These are phyloP conservation scores for Nibea albiflora DNA, from an alignment of 2,113 vertebrate species.

Conservation along the genomic window DNA sequence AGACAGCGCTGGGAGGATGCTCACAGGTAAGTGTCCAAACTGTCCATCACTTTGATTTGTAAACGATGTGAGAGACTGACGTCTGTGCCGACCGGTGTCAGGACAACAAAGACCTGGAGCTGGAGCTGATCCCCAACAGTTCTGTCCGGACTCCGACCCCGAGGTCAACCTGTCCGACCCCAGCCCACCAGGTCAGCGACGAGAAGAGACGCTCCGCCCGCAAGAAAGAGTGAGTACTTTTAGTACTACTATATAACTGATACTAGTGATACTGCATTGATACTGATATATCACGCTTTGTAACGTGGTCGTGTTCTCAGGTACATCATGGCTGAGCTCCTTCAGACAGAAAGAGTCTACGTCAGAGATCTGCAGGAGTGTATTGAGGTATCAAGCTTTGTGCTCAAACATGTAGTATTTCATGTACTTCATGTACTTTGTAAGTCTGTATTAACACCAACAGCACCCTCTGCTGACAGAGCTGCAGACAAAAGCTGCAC, in stretches of 20 bases:
- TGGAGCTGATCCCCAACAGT: conserved; percentile 97
- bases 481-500: no score
- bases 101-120: conserved; percentile 96
- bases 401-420: background rate
- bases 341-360: conserved; percentile 97
- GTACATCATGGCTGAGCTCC: conserved; percentile 99
- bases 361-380: conserved; percentile 98
- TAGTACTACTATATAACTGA: no score
- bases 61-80: background rate
- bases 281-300: no score
- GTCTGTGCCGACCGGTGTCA: conserved; percentile 58
- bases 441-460: background rate
- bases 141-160: conserved; percentile 95
- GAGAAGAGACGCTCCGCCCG: conserved; percentile 97
- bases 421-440: background rate
- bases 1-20: conserved; percentile 92
- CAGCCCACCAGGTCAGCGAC: conserved; percentile 94
- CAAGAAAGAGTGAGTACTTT: conserved; percentile 94
- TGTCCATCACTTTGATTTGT: background rate
- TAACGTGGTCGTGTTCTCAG: conserved; percentile 75
- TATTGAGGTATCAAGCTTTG: conserved; percentile 88
- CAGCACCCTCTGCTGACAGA: conserved; percentile 3
- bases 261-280: no score
- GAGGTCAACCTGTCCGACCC: conserved; percentile 96
- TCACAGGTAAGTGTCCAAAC: conserved; percentile 80